Evolutionary conservation across 2,888 invertebrate species (phyloP).

Genomic region (Athetis lepigone): DNA sequence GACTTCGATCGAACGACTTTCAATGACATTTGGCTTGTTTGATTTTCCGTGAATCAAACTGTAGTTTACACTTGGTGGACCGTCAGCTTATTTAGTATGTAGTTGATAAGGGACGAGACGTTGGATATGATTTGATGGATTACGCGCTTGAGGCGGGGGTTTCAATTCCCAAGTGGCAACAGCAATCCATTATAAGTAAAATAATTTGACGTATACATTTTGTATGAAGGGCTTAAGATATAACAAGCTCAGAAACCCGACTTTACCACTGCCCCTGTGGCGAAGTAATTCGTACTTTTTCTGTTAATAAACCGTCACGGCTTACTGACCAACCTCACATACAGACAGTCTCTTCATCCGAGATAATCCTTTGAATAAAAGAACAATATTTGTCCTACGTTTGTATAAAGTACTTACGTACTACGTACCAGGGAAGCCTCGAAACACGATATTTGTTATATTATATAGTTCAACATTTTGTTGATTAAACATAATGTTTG

Average conservation of each 20-base stretch:
- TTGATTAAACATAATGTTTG: conserved; percentile 6
- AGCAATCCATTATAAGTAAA: too few relatives aligned
- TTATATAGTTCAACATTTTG: too few relatives aligned
- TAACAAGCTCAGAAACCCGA: background rate
- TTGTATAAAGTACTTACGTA: background rate
- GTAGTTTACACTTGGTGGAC: too few relatives aligned
- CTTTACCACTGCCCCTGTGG: background rate
- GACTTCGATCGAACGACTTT: too few relatives aligned
- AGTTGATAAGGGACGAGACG: too few relatives aligned
- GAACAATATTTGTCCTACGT: conserved; percentile 1
- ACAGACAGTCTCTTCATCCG: conserved; percentile 7
- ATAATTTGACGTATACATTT: too few relatives aligned
- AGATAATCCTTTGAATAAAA: conserved; percentile 5
- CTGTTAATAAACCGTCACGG: conserved; percentile 5
- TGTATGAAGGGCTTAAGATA: background rate
- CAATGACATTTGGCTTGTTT: too few relatives aligned
- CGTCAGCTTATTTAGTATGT: too few relatives aligned
- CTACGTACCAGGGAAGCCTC: background rate
- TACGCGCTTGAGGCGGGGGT: too few relatives aligned
- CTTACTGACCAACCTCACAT: conserved; percentile 7
- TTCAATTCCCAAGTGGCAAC: too few relatives aligned
- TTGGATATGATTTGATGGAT: too few relatives aligned
- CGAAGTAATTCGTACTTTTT: background rate
- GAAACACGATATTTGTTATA: conserved; percentile 13
- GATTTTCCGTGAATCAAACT: too few relatives aligned